These are phyloP conservation scores for Gadus macrocephalus DNA, from an alignment of 2,113 vertebrate species.

Conservation along the genomic window DNA sequence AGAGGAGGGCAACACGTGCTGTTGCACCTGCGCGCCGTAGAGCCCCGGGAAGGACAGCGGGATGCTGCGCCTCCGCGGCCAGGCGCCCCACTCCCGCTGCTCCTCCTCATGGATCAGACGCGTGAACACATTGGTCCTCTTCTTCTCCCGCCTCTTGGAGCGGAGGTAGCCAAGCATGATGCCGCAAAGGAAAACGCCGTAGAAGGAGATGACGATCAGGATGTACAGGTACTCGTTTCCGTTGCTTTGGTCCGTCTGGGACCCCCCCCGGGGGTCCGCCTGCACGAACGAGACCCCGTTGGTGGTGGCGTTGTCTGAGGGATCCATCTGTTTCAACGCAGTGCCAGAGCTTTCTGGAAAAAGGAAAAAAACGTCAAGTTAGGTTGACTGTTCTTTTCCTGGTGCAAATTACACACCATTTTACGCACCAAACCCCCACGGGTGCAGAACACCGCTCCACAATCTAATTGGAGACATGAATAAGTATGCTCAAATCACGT, in stretches of 20 bases:
- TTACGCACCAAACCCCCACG: neutral
- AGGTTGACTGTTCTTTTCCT: neutral
- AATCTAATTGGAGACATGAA: no score
- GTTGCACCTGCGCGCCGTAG: slow-evolving; percentile 61
- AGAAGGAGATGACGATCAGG: slow-evolving; percentile 91
- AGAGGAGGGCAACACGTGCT: slow-evolving; percentile 58
- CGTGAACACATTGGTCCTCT: slow-evolving; percentile 78
- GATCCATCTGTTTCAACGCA: neutral
- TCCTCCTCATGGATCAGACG: slow-evolving; percentile 86
- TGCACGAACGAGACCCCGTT: neutral
- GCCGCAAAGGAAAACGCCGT: slow-evolving; percentile 87
- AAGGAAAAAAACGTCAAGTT: neutral
- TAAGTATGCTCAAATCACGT: neutral
- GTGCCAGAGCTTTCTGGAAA: neutral
- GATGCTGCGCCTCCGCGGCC: slow-evolving; percentile 72
- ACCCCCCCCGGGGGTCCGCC: neutral
- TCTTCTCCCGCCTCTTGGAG: slow-evolving; percentile 85
- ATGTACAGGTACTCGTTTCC: slow-evolving; percentile 87
- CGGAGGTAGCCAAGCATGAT: slow-evolving; percentile 92
- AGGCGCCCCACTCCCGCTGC: slow-evolving; percentile 85
- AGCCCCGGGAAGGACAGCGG: slow-evolving; percentile 55
- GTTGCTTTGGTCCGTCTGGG: slow-evolving; percentile 30
- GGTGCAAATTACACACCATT: neutral
- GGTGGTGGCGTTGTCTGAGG: neutral
- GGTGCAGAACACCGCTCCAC: neutral